These are phyloP conservation scores for Callorhinus ursinus DNA, from an alignment of 2,113 vertebrate genomes.

Conservation along the genomic window DNA sequence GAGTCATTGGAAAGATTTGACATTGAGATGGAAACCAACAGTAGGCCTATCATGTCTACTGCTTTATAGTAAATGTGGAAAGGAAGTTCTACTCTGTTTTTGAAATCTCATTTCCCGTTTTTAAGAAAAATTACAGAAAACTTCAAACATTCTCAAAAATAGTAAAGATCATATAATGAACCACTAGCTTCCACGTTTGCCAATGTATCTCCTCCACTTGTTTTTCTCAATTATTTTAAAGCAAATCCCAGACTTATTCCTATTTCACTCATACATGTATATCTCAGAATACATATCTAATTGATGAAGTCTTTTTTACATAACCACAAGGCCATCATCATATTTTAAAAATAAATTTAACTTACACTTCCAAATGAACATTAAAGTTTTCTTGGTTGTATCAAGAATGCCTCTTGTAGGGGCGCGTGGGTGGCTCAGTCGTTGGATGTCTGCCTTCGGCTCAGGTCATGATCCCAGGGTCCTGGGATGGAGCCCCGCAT, in stretches of 20 bases:
- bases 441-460: no score
- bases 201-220: neutral
- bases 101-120: constrained; percentile 51
- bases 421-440: no score
- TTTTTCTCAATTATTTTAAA: constrained; percentile 16
- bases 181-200: neutral
- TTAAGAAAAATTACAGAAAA: constrained; percentile 48
- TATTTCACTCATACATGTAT: neutral
- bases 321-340: neutral
- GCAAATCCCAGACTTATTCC: neutral
- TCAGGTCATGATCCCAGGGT: no score
- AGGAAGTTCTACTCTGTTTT: constrained; percentile 27
- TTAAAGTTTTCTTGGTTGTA: neutral
- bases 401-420: neutral
- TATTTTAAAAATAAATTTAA: constrained; percentile 37
- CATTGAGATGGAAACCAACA: constrained; percentile 44
- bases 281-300: constrained; percentile 18
- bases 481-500: no score
- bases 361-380: neutral
- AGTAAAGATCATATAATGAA: neutral
- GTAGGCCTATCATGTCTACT: neutral
- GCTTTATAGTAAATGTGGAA: constrained; percentile 40
- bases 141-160: constrained; percentile 8
- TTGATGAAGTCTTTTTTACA: neutral
- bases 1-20: constrained; percentile 65